Percentiles rank a stretch among this genome's conserved stretches.
phyloP scores from a whole-genome alignment of 2,888 invertebrate genomes.

The Hydraecia micacea region DNA sequence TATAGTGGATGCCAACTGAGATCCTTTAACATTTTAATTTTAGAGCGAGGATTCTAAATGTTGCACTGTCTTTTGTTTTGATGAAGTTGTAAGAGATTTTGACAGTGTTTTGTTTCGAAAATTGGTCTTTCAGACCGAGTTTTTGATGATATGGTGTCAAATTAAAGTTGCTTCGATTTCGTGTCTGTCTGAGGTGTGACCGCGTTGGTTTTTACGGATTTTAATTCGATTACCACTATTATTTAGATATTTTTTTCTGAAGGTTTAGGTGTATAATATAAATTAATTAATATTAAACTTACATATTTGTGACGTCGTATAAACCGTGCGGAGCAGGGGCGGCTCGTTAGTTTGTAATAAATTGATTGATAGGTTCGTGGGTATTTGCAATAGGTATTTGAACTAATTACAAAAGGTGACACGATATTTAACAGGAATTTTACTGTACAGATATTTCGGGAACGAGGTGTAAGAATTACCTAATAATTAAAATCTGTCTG shows the following conservation, averaged over 20 bases:
- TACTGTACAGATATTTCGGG: neutral
- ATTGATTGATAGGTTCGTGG: neutral
- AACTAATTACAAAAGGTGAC: neutral
- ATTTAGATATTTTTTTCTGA: neutral
- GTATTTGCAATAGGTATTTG: no score
- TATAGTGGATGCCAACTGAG: constrained; percentile 65
- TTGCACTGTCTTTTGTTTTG: constrained; percentile 7
- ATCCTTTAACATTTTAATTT: constrained; percentile 81
- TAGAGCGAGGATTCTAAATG: constrained; percentile 41
- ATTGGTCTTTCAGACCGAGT: neutral
- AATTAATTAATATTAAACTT: neutral
- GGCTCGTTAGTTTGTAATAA: neutral
- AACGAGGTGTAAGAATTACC: neutral
- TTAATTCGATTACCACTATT: neutral
- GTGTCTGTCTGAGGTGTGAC: neutral
- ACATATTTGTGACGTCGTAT: neutral
- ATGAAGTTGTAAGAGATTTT: neutral
- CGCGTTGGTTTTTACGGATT: neutral
- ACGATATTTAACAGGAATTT: neutral
- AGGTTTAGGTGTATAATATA: neutral
- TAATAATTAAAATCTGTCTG: constrained; percentile 31
- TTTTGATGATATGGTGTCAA: neutral
- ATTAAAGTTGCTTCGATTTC: neutral
- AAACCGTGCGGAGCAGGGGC: no score
- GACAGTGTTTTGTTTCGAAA: neutral